Base-by-base conservation (phyloP, 1,140 invertebrate genomes). In the Melipona quadrifasciata region DNA sequence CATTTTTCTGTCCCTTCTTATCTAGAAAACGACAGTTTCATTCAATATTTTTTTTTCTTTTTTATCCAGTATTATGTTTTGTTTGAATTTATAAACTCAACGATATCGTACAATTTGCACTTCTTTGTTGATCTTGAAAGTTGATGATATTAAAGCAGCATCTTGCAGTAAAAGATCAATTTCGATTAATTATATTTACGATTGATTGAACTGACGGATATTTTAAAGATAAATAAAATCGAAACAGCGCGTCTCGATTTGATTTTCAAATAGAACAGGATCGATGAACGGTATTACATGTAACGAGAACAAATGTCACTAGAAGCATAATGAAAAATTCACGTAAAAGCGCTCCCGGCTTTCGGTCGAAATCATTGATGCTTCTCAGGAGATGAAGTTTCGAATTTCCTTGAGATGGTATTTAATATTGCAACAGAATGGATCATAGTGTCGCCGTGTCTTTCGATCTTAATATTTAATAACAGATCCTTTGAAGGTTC, bases 251-350 rank as follows among this genome's bases (percentile, higher is more conserved):
- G 2, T 67, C 65, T 27, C 34, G 65, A 55, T 65, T 65, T 53
- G 19, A 65, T 81, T 51, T 58, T 24, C 58, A 19, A 65, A 51
- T 55, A 24, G 31, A 81, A n/a, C 12, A 55, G 8, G 17, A 55
- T 81, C 27, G n/a, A 39, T 16, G 21, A 34, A 27, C 4, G 24
- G 17, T 24, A 24, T 72, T 51, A 14, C 55, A 65, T 65, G 16
- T 47, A 24, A 10, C 21, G 10, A 17, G 80, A 51, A 39, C 17
- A 47, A 27, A 10, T 27, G 21, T 65, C 21, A 24, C 21, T 57
- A 51, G 57, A 73, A 77, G 71, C 61, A 58, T 17, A 55, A 80
- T 86, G n/a, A 87, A 88, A 88, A 81, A 87, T 87, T 87, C 34
- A 88, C n/a, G 47, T 16, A 34, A n/a, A 67, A 64, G 39, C 47